These are phyloP conservation scores for Phaenicophaeus curvirostris DNA, from an alignment of 2,797 vertebrate species.

Conservation along the genomic window DNA sequence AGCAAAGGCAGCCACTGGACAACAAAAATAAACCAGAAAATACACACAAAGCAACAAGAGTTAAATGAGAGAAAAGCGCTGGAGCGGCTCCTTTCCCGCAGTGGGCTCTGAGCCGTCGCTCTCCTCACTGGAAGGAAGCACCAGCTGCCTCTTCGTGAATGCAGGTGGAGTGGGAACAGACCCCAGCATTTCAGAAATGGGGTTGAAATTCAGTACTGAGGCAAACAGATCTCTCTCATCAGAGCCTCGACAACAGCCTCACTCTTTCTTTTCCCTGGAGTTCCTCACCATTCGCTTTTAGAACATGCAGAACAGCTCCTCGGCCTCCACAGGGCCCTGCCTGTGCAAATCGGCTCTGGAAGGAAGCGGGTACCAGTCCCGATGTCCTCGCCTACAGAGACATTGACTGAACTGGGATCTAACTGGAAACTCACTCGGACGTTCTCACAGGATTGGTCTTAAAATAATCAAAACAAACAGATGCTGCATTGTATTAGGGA, in stretches of 20 bases:
- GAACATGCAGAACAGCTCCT: rapidly evolving
- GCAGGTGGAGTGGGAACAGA: background rate
- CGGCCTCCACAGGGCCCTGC: background rate
- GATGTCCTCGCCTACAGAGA: background rate
- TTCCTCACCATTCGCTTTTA: background rate
- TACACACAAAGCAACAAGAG: background rate
- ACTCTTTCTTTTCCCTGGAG: background rate
- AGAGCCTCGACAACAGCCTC: background rate
- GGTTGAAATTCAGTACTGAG: background rate
- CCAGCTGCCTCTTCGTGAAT: background rate
- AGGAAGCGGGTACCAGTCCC: background rate
- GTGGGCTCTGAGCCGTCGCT: rapidly evolving
- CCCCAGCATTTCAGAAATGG: background rate
- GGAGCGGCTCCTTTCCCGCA: background rate
- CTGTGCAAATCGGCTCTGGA: rapidly evolving
- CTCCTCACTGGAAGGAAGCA: background rate
- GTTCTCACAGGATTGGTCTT: background rate
- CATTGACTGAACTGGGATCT: background rate
- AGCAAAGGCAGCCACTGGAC: no score
- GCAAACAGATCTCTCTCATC: background rate
- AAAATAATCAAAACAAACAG: no score
- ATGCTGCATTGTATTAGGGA: no score
- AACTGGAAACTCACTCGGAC: background rate
- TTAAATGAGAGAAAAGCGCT: background rate
- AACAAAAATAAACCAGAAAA: background rate